Evolutionary conservation across 2,888 invertebrate genomes (phyloP).

Genomic region (Lepidonotus clava): DNA sequence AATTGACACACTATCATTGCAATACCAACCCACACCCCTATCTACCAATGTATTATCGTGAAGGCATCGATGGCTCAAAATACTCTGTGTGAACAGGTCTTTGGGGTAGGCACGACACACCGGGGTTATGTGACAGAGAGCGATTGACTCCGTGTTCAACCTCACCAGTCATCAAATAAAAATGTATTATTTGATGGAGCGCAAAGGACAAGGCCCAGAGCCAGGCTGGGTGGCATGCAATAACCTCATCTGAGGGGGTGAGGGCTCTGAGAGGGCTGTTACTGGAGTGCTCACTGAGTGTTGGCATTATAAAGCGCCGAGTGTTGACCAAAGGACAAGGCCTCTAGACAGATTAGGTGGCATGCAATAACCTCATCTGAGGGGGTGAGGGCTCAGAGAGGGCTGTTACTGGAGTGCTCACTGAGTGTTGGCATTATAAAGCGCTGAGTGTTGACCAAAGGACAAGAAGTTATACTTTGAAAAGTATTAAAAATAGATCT

Average conservation of each 20-base stretch:
- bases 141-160: background rate
- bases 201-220: background rate
- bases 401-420: background rate
- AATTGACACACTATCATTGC: too few relatives aligned
- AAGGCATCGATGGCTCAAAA: too few relatives aligned
- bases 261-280: background rate
- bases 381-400: background rate
- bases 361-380: background rate
- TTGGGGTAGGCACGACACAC: too few relatives aligned
- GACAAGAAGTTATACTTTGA: too few relatives aligned
- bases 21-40: too few relatives aligned
- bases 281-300: too few relatives aligned
- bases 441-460: too few relatives aligned
- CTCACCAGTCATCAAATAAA: background rate
- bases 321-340: background rate
- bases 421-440: too few relatives aligned
- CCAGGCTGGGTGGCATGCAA: background rate
- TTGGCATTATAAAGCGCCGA: too few relatives aligned
- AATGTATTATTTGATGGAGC: constrained; percentile 5
- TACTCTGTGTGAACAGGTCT: too few relatives aligned
- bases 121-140: background rate
- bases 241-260: background rate
- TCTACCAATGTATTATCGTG: too few relatives aligned
- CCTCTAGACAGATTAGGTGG: background rate
- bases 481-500: too few relatives aligned